A percentile compares a stretch with the other conserved stretches of the same genome.
Evolutionary conservation across 2,113 vertebrate genomes (phyloP).

Genomic region (Tenebrosternarchus preto): DNA sequence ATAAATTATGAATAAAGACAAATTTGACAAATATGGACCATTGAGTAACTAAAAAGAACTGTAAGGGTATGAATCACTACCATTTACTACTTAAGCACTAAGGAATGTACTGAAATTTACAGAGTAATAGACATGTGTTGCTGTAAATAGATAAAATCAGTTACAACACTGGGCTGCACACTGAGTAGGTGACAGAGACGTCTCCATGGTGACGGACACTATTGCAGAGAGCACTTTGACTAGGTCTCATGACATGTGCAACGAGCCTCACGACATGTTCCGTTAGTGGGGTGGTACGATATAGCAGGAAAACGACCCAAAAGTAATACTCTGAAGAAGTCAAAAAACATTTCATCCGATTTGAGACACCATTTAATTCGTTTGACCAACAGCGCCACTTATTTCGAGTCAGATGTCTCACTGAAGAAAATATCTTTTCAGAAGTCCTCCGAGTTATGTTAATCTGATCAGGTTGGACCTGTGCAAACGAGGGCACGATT

Average conservation of each 20-base stretch:
- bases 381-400: background rate
- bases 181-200: slow-evolving; percentile 12
- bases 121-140: background rate
- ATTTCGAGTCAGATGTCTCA: too few species aligned
- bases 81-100: too few species aligned
- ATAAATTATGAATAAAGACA: too few species aligned
- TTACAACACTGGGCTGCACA: slow-evolving; percentile 17
- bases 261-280: background rate
- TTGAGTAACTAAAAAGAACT: too few species aligned
- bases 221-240: slow-evolving; percentile 8
- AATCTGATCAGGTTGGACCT: background rate
- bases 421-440: too few species aligned
- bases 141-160: background rate
- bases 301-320: background rate
- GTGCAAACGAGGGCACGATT: background rate
- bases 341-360: too few species aligned
- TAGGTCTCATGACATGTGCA: background rate
- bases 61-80: too few species aligned
- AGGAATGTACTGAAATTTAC: background rate
- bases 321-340: too few species aligned
- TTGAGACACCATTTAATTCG: background rate
- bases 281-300: slow-evolving; percentile 19
- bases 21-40: too few species aligned
- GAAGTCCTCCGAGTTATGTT: background rate
- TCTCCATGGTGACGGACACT: slow-evolving; percentile 48